Evolutionary conservation across 2,888 invertebrate species (phyloP), one percentile per base, ranked within the genome.

Genomic region (Caradrina clavipalpis): DNA sequence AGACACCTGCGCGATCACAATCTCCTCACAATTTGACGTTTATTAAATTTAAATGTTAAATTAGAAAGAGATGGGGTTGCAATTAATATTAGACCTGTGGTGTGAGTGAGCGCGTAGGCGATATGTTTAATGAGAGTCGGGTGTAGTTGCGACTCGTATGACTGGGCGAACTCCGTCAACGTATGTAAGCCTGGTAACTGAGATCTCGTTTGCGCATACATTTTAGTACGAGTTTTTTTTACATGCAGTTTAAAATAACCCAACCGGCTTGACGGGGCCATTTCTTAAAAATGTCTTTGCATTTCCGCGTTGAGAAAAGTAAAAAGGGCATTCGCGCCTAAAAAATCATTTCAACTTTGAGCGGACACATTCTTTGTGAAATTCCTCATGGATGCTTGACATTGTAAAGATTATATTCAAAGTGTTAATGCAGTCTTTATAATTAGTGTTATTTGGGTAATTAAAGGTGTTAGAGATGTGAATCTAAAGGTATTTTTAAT

Each of bases 191-290:
- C 94, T 95, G 93, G 95, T 96, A 94, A 90, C 86, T 90, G 83
- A 88, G 87, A 91, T 92, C 94, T 94, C 90, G 93, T 93, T 94
- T 92, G 93, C 93, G 93, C 95, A 93, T 95, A 94, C 93, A 94
- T 94, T 95, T 95, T 91, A 92, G 89, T 94, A 90, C 92, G 73
- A 91, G 91, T 92, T 94, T 93, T 94, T 94, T 94, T 91, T 89
- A 85, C 73, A 77, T 78, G 84, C 88, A 83, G 89, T 92, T 93
- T 91, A 91, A 93, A 94, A 94, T 94, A 92, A 94, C 90, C 80
- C 86, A 93, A 95, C 95, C 94, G 91, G 95, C 90, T 92, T 86
- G 92, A 92, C 93, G 76, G 83, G 92, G 85, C 88, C 89, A 90
- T 92, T 92, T 93, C 90, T 93, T 92, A 90, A 93, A 93, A 92